A percentile compares a stretch with the other conserved stretches of the same genome.
Evolutionary conservation across 2,888 invertebrate genomes (phyloP).

Genomic region (Julus scanicus): DNA sequence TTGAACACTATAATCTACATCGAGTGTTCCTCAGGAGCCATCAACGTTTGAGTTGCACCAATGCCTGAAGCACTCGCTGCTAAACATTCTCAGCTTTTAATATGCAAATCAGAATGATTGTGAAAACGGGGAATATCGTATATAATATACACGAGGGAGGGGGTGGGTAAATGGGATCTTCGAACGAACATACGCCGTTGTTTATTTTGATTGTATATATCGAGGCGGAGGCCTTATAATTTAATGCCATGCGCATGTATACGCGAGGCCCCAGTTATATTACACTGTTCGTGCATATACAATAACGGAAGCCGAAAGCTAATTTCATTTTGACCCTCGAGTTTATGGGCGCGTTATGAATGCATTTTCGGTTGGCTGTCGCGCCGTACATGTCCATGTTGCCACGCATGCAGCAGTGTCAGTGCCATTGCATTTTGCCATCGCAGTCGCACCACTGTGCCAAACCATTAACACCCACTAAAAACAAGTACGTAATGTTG

Average conservation of each 20-base stretch:
- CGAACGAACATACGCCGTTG: not conserved
- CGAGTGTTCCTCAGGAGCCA: too few species aligned
- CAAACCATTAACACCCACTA: constrained; percentile 56
- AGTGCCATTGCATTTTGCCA: not conserved
- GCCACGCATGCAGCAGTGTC: too few species aligned
- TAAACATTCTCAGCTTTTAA: not conserved
- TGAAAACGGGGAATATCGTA: not conserved
- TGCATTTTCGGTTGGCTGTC: not conserved
- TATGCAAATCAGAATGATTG: not conserved
- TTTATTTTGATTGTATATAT: not conserved
- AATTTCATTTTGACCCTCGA: constrained; percentile 51
- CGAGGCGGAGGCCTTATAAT: not conserved
- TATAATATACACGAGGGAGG: not conserved
- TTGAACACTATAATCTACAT: too few species aligned
- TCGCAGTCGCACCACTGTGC: constrained; percentile 51
- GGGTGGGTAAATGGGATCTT: not conserved
- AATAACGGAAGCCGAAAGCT: constrained; percentile 46
- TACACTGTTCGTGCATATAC: not conserved
- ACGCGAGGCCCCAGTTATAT: not conserved
- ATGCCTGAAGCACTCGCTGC: too few species aligned
- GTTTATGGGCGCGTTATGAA: constrained; percentile 20
- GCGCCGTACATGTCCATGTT: not conserved
- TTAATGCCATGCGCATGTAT: not conserved
- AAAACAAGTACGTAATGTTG: constrained; percentile 52
- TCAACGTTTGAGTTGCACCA: too few species aligned